Base-by-base conservation (phyloP, 1,140 invertebrate genomes). In the Zeugodacus cucurbitae region DNA sequence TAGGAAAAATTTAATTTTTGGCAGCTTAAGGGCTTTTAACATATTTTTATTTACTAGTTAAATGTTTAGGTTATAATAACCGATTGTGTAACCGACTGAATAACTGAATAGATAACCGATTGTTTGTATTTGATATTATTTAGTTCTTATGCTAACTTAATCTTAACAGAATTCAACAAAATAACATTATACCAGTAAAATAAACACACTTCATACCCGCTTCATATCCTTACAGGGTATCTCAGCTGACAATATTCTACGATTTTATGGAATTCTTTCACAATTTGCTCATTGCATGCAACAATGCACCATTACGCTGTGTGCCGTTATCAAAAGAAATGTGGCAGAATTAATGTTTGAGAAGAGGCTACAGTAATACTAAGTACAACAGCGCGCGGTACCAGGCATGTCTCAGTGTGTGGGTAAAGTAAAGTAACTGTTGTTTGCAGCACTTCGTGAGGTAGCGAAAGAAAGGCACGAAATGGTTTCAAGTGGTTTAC, bases 401-500 rank as follows among this genome's bases (percentile, higher is more conserved):
- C 37, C n/a, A 3, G 22, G 74, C 14, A 26, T 22, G 26, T 4
- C 2, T 4, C 2, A 3, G 7, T 48, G n/a, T 26, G 37, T 54
- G 74, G 41, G n/a, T 82, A 22, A 82, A 82, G n/a, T 82, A 22
- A 82, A 82, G 44, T 54, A 82, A 82, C n/a, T 7, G 58, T 54
- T 82, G 74, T 82, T 20, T 48, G 22, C 7, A 26, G 41, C 44
- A 82, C 2, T 29, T 82, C 44, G 41, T 82, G 74, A 82, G 29
- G 26, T 26, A 82, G 20, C 26, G 26, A 48, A 82, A 82, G 74
- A 82, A 48, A 48, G 74, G 74, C 74, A 82, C 74, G 74, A 82
- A 82, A 82, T 29, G 74, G 41, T 82, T 82, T 82, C 74, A 82
- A 82, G 74, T 82, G 74, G 20, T 82, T 82, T 82, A 41, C 74